Base-by-base conservation (phyloP, 2,888 invertebrate genomes). In the Pseudococcus jackbeardsleyi region DNA sequence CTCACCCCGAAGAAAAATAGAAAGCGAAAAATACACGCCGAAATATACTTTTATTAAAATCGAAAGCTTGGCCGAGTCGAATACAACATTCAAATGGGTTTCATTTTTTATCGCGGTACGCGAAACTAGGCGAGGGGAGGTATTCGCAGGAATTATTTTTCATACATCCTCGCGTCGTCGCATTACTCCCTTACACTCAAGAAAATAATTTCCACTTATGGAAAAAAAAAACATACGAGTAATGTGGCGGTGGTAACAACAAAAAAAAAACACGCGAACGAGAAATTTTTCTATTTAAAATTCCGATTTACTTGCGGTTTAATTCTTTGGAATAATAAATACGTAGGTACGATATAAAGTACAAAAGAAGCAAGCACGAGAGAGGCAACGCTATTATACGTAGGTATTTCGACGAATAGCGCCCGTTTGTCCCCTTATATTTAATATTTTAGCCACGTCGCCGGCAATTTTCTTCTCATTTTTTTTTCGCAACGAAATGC, bases 381-480 rank as follows among this genome's bases (percentile, higher is more conserved):
- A 11, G 50, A 39, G 79, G 17, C 42, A 26, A 26, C 33, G 50
- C 0, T 50, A 50, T 50, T 12, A 26, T 12, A 72, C 68, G 39
- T 39, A 77, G 26, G 26, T 33, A 33, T 33, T 77, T 77, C 77
- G 77, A 77, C 50, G 50, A 50, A 77, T 9, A 77, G 39, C 26
- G 26, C 26, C 26, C 26, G 26, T 2, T 26, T 77, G 77, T 64
- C 64, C 33, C 77, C 1, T 26, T 64, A 42, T 79, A 79, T 79
- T 79, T 42, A 79, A 79, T 79, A 79, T 79, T 79, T 79, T 42
- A 79, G 19, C 79, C 8, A 79, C 79, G 46, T 79, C 79, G 79
- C 42, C 42, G n/a, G n/a, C 42, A 79, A 72, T 42, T 79, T 79
- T 79, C 79, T 79, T 79, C n/a, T n/a, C 19, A 15, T 12, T 33